Conservation (phyloP, 2,797 vertebrate species). For the Botia kubotai region DNA sequence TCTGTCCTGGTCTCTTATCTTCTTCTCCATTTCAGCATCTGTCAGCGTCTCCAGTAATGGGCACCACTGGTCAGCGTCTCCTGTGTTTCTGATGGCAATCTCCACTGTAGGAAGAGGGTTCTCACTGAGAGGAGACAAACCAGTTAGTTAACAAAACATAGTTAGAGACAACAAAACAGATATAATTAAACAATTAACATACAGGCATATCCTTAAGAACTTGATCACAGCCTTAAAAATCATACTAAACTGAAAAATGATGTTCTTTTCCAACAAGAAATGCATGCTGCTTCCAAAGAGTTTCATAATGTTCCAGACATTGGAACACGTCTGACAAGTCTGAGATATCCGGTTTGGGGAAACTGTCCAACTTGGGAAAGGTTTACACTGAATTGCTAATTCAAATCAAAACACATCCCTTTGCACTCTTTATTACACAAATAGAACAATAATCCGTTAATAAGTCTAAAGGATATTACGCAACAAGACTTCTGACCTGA, state of each 20-base stretch:
- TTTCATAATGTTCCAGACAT: slow-evolving; percentile 9
- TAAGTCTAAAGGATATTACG: neutral
- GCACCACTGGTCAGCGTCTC: slow-evolving; percentile 98
- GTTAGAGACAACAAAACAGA: neutral
- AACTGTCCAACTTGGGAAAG: neutral
- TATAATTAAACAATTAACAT: no score
- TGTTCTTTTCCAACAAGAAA: neutral
- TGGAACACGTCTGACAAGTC: neutral
- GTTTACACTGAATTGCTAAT: neutral
- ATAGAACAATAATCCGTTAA: neutral
- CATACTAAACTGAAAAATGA: neutral
- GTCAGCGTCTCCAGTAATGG: slow-evolving; percentile 96
- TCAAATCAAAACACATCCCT: neutral
- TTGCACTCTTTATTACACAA: slow-evolving; percentile 5
- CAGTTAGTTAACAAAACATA: neutral
- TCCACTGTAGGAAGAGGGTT: slow-evolving; percentile 95
- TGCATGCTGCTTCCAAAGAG: neutral
- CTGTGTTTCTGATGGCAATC: slow-evolving; percentile 96
- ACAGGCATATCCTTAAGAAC: no score
- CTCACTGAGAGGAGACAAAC: slow-evolving; percentile 79
- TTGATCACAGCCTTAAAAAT: no score
- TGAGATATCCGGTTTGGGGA: neutral
- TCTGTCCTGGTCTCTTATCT: slow-evolving; percentile 96
- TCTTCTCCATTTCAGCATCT: slow-evolving; percentile 98
- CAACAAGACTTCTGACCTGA: no score